These are phyloP conservation scores for Pedicia rivosa DNA, from an alignment of 2,888 invertebrate species.

Conservation along the genomic window DNA sequence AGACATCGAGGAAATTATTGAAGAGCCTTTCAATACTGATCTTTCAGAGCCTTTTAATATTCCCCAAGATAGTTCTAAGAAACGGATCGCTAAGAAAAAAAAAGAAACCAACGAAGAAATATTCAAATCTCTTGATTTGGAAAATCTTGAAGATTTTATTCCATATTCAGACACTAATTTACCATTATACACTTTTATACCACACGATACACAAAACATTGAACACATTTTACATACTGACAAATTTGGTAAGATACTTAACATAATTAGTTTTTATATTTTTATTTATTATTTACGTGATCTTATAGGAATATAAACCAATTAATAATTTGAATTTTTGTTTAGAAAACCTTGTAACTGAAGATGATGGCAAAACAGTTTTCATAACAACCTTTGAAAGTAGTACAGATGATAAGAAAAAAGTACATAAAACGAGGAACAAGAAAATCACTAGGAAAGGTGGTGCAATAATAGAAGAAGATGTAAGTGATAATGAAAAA, in stretches of 20 bases:
- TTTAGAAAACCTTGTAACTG: conserved; percentile 15
- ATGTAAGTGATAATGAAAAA: conserved; percentile 27
- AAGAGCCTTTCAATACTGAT: no score
- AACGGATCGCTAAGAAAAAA: conserved; percentile 1
- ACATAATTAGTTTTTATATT: neutral
- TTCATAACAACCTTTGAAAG: conserved; percentile 31
- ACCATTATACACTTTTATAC: conserved; percentile 1
- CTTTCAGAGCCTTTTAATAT: no score
- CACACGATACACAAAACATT: conserved; percentile 5
- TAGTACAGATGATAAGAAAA: conserved; percentile 25
- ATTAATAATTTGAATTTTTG: neutral
- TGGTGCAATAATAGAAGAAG: conserved; percentile 27
- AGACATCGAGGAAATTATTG: conserved; percentile 18
- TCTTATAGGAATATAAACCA: neutral
- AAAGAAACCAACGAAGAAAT: neutral
- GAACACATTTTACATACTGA: conserved; percentile 1
- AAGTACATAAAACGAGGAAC: conserved; percentile 26
- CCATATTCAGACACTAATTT: neutral
- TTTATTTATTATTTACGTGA: neutral
- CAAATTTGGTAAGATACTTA: conserved; percentile 2
- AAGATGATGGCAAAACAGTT: conserved; percentile 26
- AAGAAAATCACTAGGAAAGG: conserved; percentile 26
- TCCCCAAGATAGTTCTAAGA: no score
- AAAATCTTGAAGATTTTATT: conserved; percentile 2
- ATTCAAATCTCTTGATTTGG: neutral